A percentile compares a stretch with the other conserved stretches of the same genome.
phyloP scores from a whole-genome alignment of 2,797 vertebrate species.

The Moxostoma hubbsi region DNA sequence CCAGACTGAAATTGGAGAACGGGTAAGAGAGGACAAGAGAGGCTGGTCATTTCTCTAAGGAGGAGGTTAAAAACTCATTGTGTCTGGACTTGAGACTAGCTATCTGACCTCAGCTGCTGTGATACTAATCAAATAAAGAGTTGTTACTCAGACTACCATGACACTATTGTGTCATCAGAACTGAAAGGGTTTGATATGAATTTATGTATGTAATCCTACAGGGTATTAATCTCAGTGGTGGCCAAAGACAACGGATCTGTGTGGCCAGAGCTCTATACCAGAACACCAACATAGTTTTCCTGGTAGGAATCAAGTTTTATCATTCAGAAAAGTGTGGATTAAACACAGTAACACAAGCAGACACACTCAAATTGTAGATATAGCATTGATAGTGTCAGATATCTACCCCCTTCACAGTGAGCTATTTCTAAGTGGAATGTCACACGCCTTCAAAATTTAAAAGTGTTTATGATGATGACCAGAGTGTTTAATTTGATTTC shows the following conservation, averaged over 20 bases:
- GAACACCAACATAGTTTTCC: constrained; percentile 96
- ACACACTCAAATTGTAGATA: neutral
- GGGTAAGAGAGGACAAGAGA: constrained; percentile 75
- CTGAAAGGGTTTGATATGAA: constrained; percentile 27
- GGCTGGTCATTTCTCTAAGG: neutral
- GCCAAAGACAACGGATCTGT: constrained; percentile 96
- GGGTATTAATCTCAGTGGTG: constrained; percentile 98
- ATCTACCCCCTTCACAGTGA: constrained; percentile 2
- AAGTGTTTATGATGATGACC: constrained; percentile 16
- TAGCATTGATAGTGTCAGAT: neutral
- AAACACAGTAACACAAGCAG: neutral
- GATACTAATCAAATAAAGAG: constrained; percentile 40
- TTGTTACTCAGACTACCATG: constrained; percentile 40
- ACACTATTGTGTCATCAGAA: constrained; percentile 18
- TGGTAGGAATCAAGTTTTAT: constrained; percentile 80
- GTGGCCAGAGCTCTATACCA: constrained; percentile 97
- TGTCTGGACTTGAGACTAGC: constrained; percentile 28
- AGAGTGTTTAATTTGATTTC: constrained; percentile 43
- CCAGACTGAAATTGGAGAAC: constrained; percentile 98
- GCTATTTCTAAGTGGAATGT: neutral
- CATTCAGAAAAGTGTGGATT: constrained; percentile 3
- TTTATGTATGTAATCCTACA: constrained; percentile 68
- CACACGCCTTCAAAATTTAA: neutral
- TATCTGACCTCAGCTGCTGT: constrained; percentile 38
- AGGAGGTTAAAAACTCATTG: constrained; percentile 1